Conservation (phyloP, 2,797 vertebrate species). For the Bradypus variegatus region DNA sequence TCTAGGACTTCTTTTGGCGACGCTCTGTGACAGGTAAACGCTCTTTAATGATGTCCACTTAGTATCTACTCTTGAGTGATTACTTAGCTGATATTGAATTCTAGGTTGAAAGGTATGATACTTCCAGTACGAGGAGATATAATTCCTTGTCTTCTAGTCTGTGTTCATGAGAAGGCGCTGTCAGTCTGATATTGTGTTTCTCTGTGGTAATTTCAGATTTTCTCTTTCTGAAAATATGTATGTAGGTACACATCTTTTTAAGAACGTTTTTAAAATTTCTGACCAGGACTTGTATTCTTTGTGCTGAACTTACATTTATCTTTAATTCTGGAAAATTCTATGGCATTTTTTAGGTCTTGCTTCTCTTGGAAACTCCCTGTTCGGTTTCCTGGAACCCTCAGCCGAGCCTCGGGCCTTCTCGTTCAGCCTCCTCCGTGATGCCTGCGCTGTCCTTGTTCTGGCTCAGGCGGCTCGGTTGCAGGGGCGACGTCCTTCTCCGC, state of each 20-base stretch:
- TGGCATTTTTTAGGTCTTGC: neutral
- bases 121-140: neutral
- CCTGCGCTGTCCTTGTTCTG: neutral
- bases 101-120: neutral
- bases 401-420: neutral
- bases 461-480: neutral
- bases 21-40: neutral
- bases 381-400: accelerated
- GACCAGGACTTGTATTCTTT: neutral
- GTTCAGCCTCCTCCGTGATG: neutral
- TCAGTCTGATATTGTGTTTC: neutral
- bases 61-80: neutral
- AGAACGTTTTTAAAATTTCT: neutral
- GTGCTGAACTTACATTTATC: accelerated
- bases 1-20: neutral
- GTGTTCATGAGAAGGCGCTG: neutral
- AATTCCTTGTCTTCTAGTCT: neutral
- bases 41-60: neutral
- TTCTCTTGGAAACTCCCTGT: neutral
- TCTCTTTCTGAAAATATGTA: neutral
- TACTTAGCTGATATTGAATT: neutral
- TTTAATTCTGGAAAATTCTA: neutral
- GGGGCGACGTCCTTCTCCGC: neutral
- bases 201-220: neutral
- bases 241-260: neutral